These are phyloP conservation scores for Tachina grossa DNA, from an alignment of 2,888 invertebrate species.

Conservation along the genomic window DNA sequence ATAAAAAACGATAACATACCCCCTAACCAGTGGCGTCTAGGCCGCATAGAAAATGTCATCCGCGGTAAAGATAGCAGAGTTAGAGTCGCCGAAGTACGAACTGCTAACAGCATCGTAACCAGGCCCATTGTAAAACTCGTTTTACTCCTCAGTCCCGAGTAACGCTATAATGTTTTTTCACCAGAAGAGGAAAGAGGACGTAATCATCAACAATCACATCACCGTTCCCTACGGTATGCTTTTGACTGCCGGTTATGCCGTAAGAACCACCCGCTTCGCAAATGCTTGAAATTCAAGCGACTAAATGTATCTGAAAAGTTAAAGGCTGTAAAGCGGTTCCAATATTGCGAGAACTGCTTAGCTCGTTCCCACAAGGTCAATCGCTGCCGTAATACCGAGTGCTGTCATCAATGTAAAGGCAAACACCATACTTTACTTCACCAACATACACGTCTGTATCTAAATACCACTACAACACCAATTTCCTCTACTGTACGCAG, in stretches of 20 bases:
- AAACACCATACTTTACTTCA: too few relatives aligned
- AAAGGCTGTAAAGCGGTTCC: neutral
- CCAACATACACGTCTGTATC: neutral
- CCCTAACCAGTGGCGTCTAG: too few relatives aligned
- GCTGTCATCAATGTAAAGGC: too few relatives aligned
- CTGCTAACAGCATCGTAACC: too few relatives aligned
- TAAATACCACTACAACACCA: neutral
- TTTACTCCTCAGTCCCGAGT: too few relatives aligned
- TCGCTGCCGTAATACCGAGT: neutral
- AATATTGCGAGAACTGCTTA: constrained; percentile 16
- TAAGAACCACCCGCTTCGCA: neutral
- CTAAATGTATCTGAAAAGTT: too few relatives aligned
- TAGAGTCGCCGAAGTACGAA: too few relatives aligned
- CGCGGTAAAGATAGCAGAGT: too few relatives aligned
- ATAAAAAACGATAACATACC: too few relatives aligned
- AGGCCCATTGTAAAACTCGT: too few relatives aligned
- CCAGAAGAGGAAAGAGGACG: neutral
- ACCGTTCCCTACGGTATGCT: neutral
- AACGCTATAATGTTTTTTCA: too few relatives aligned
- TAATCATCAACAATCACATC: neutral
- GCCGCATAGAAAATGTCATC: too few relatives aligned
- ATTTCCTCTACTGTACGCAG: neutral
- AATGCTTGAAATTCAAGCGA: neutral
- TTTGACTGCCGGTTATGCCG: neutral
- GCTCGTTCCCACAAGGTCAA: constrained; percentile 2